Evolutionary conservation across 2,888 invertebrate genomes (phyloP).

Genomic region (Luffia ferchaultella): DNA sequence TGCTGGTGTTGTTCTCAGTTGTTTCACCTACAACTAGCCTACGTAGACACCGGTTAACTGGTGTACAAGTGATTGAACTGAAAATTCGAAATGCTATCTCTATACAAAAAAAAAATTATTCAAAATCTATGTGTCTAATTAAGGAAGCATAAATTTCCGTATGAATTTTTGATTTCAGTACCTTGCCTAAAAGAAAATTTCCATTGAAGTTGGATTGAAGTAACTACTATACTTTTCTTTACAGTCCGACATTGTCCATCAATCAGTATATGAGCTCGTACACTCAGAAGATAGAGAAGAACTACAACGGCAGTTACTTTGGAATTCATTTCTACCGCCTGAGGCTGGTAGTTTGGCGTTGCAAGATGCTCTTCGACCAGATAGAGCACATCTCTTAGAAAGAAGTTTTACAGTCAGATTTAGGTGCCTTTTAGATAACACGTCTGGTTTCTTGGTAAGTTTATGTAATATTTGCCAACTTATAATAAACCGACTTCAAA

Average conservation of each 20-base stretch:
- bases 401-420: constrained; percentile 98
- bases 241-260: constrained; percentile 99
- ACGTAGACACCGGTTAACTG: too few relatives aligned
- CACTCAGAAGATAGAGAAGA: constrained; percentile 99
- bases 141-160: too few relatives aligned
- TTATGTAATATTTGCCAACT: neutral
- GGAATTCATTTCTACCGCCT: constrained; percentile 91
- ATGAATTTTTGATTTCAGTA: too few relatives aligned
- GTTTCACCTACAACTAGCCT: too few relatives aligned
- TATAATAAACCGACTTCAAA: too few relatives aligned
- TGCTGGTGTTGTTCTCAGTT: too few relatives aligned
- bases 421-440: constrained; percentile 98
- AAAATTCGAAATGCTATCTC: too few relatives aligned
- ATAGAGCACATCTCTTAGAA: constrained; percentile 90
- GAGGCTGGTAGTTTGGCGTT: constrained; percentile 77
- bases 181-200: too few relatives aligned
- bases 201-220: too few relatives aligned
- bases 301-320: constrained; percentile 91
- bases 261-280: constrained; percentile 98
- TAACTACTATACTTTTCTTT: constrained; percentile 21
- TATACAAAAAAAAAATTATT: too few relatives aligned
- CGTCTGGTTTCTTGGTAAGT: constrained; percentile 97
- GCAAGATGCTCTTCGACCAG: constrained; percentile 88
- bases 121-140: too few relatives aligned
- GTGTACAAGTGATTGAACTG: too few relatives aligned